Evolutionary conservation across 1,140 invertebrate species (phyloP), one percentile per base, ranked within the genome.

Genomic region (Drosophila guanche): DNA sequence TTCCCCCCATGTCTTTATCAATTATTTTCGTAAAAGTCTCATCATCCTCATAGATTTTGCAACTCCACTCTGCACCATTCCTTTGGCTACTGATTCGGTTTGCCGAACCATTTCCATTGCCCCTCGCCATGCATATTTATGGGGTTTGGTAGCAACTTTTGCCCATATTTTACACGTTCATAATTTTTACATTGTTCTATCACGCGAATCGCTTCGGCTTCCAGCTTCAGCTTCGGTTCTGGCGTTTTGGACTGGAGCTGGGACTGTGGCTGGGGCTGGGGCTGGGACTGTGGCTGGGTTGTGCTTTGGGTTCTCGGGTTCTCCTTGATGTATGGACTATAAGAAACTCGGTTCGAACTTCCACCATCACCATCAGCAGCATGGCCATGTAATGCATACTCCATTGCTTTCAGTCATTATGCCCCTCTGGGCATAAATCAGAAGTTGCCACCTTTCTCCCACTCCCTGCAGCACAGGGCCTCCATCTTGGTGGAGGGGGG

Each of bases 161-260:
- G 61, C 59, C 51, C 80, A 85, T 85, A 81, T 81, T 78, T 78
- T 75, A 88, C 59, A 75, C 83, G 74, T 86, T 88, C 69, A 81
- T 86, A 76, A 78, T 88, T 86, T 88, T 88, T 65, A 86, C 78
- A 83, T 88, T 86, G 83, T 86, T 88, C 80, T 84, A 84, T 84
- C 80, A 84, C 80, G 80, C 80, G 80, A 84, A 84, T 84, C 80
- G 77, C 63, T 12, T 37, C 33, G 61, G 53, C 22, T 45, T 12
- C 41, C 41, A 7, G 14, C 52, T 46, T 27, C 52, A 53, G 69
- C 63, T 53, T 48, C 33, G 46, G 54, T 37, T 70, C 68, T 68
- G 72, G 67, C 43, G 25, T 48, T 40, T 58, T 12, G 55, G 29
- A 29, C 41, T 43, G 58, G 22, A 42, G 3, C 16, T 33, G 37